A percentile compares a stretch with the other conserved stretches of the same genome.
These are phyloP conservation scores for Lophotis ruficrista DNA, from an alignment of 2,113 vertebrate species.

Conservation along the genomic window DNA sequence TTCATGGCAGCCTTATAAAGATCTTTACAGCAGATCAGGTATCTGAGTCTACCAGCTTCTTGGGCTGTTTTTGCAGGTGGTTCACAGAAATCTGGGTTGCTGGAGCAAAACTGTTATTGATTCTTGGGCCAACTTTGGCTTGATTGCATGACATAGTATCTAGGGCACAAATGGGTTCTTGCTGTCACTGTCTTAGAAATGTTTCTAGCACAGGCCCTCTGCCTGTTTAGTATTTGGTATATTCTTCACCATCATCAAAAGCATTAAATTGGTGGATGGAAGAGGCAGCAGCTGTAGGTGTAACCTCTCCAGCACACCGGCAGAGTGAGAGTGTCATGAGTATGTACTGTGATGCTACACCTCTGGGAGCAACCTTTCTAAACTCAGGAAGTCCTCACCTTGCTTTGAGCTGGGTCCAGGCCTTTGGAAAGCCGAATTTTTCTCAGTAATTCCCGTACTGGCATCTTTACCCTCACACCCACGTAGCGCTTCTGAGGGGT, in stretches of 20 bases:
- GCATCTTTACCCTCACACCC: slow-evolving; percentile 86
- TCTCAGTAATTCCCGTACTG: slow-evolving; percentile 82
- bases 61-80: neutral
- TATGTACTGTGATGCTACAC: neutral
- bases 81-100: neutral
- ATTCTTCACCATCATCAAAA: neutral
- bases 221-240: neutral
- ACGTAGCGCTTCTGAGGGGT: slow-evolving; percentile 76
- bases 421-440: slow-evolving; percentile 79
- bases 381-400: slow-evolving; percentile 58
- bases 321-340: too few relatives aligned
- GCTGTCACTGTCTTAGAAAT: neutral
- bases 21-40: neutral
- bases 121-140: neutral
- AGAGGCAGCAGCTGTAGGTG: neutral
- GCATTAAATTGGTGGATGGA: neutral
- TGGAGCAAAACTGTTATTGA: neutral
- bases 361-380: neutral
- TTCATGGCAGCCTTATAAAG: neutral
- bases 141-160: accelerated
- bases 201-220: neutral
- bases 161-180: accelerated
- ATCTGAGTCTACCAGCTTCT: neutral
- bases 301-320: neutral
- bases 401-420: slow-evolving; percentile 36